Percentiles rank a stretch among this genome's conserved stretches.
These are phyloP conservation scores for Pogoniulus pusillus DNA, from an alignment of 2,797 vertebrate genomes.

Conservation along the genomic window DNA sequence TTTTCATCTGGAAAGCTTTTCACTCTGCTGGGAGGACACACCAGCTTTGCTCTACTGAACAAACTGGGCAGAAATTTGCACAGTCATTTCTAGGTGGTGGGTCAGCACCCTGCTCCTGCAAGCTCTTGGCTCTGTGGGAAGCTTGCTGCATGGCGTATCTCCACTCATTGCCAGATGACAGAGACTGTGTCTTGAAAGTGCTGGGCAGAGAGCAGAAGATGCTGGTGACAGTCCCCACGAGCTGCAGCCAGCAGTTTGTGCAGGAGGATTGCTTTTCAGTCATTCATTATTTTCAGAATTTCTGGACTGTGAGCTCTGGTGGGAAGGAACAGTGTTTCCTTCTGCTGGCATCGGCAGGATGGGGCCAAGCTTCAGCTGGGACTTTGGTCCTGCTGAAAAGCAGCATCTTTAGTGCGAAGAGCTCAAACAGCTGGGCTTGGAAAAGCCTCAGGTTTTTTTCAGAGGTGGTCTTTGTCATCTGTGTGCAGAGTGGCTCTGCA, in stretches of 20 bases:
- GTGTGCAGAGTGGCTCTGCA: fast-evolving
- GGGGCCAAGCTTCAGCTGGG: neutral
- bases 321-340: neutral
- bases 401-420: neutral
- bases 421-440: neutral
- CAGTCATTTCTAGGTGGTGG: neutral
- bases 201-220: neutral
- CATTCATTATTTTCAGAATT: conserved; percentile 1
- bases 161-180: neutral
- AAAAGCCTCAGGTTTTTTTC: neutral
- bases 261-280: neutral
- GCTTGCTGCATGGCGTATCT: neutral
- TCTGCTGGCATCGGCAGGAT: neutral
- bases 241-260: neutral
- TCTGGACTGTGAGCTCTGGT: neutral
- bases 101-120: fast-evolving
- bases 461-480: neutral
- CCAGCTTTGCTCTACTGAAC: neutral
- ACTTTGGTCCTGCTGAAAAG: neutral
- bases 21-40: neutral
- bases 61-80: neutral
- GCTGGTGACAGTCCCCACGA: neutral
- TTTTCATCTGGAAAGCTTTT: neutral
- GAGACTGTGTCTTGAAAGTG: neutral
- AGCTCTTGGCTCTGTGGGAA: neutral